These are phyloP conservation scores for Gonatopus flavifemur DNA, from an alignment of 1,140 invertebrate genomes.

Conservation along the genomic window DNA sequence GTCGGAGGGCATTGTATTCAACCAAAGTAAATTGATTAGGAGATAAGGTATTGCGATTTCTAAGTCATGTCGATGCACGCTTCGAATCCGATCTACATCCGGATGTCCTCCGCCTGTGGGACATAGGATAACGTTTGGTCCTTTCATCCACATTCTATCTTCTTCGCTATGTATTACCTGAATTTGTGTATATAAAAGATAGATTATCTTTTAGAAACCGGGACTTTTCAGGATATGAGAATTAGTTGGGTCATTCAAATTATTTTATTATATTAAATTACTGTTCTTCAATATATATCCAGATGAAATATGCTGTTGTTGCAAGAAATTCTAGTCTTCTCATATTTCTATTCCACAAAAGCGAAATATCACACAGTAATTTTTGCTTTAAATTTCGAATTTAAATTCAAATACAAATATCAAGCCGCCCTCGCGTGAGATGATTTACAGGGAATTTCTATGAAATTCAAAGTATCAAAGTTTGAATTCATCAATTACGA, in stretches of 20 bases:
- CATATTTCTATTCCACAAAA: background rate
- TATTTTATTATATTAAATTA: background rate
- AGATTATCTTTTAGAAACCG: background rate
- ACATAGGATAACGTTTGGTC: constrained; percentile 26
- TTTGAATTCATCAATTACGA: background rate
- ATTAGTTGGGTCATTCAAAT: constrained; percentile 7
- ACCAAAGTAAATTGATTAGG: constrained; percentile 36
- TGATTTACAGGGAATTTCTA: too few relatives aligned
- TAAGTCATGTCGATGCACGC: constrained; percentile 36
- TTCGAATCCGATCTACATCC: constrained; percentile 39
- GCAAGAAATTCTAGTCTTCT: background rate
- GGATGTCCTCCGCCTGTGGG: constrained; percentile 38
- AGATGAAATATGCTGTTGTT: background rate
- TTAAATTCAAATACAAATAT: background rate
- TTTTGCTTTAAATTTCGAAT: background rate
- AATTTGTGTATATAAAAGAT: constrained; percentile 5
- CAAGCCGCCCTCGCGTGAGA: too few relatives aligned
- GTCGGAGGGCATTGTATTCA: constrained; percentile 29
- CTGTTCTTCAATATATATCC: background rate
- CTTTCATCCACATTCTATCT: constrained; percentile 41
- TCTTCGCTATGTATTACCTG: constrained; percentile 48
- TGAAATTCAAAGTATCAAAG: background rate
- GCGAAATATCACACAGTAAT: background rate
- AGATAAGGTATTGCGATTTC: constrained; percentile 31
- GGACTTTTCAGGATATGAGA: background rate